A percentile compares a stretch with the other conserved stretches of the same genome.
Conservation (phyloP, 2,113 vertebrate species). For the Bucco capensis region DNA sequence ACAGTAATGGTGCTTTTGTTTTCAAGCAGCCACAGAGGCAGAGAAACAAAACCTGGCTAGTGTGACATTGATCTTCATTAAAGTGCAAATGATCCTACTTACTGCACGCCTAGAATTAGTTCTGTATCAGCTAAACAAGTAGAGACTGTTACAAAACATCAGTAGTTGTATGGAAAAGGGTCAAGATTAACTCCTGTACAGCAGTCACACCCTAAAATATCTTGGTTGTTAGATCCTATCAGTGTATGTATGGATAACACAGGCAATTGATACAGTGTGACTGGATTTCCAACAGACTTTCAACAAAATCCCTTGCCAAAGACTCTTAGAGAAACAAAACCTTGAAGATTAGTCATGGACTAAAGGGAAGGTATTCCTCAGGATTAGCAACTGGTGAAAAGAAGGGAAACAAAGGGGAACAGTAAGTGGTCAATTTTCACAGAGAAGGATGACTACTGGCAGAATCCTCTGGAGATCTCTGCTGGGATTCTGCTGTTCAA, state of each 20-base stretch:
- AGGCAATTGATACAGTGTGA: slow-evolving; percentile 36
- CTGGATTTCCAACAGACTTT: slow-evolving; percentile 50
- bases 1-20: background rate
- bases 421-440: slow-evolving; percentile 43
- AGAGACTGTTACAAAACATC: background rate
- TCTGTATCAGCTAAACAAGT: background rate
- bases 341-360: slow-evolving; percentile 51
- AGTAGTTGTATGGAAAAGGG: background rate
- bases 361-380: slow-evolving; percentile 41
- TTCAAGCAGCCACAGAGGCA: background rate
- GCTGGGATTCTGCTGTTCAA: background rate
- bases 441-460: slow-evolving; percentile 8
- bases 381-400: slow-evolving; percentile 49
- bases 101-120: background rate
- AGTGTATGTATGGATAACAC: background rate
- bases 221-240: slow-evolving; percentile 18
- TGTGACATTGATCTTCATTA: background rate
- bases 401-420: slow-evolving; percentile 25
- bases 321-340: slow-evolving; percentile 47
- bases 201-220: background rate
- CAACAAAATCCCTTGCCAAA: slow-evolving; percentile 36
- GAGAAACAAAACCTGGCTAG: background rate
- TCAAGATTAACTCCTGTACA: slow-evolving; percentile 7
- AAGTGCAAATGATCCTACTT: background rate
- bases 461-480: slow-evolving; percentile 18